Evolutionary conservation across 2,113 vertebrate species (phyloP).

Genomic region (Pleuronectes platessa): DNA sequence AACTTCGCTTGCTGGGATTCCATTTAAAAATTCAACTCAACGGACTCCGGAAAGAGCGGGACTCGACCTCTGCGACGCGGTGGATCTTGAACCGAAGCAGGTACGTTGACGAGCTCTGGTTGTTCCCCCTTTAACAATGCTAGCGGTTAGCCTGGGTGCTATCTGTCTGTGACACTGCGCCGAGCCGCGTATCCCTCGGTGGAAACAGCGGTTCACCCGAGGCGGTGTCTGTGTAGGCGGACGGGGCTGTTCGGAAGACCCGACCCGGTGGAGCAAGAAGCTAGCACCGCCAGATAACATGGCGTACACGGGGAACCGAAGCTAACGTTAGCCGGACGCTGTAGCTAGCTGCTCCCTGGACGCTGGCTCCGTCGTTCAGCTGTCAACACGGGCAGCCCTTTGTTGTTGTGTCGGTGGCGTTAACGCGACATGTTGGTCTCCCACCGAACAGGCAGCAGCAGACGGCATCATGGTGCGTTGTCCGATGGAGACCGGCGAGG

Average conservation of each 20-base stretch:
- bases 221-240: not conserved
- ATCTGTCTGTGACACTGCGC: constrained; percentile 22
- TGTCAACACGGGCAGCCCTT: not conserved
- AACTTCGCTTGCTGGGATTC: constrained; percentile 55
- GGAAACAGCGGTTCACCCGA: not conserved
- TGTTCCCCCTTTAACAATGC: constrained; percentile 9
- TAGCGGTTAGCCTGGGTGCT: constrained; percentile 69
- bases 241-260: not conserved
- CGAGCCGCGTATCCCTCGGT: not conserved
- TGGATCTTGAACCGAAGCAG: constrained; percentile 48
- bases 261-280: constrained; percentile 11
- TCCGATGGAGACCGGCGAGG: constrained; percentile 85
- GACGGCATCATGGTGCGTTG: constrained; percentile 83
- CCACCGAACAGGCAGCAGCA: constrained; percentile 24
- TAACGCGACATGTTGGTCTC: constrained; percentile 2
- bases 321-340: constrained; percentile 47
- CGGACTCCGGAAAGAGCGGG: constrained; percentile 13
- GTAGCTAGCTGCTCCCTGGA: constrained; percentile 38
- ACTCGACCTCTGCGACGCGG: constrained; percentile 36
- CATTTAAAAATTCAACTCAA: constrained; percentile 57
- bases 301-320: constrained; percentile 49
- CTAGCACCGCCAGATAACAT: constrained; percentile 40
- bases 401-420: not conserved
- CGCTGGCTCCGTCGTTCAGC: not conserved
- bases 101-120: constrained; percentile 23